A percentile compares a stretch with the other conserved stretches of the same genome.
phyloP scores from a whole-genome alignment of 1,140 invertebrate species.

The Neocloeon triangulifer region DNA sequence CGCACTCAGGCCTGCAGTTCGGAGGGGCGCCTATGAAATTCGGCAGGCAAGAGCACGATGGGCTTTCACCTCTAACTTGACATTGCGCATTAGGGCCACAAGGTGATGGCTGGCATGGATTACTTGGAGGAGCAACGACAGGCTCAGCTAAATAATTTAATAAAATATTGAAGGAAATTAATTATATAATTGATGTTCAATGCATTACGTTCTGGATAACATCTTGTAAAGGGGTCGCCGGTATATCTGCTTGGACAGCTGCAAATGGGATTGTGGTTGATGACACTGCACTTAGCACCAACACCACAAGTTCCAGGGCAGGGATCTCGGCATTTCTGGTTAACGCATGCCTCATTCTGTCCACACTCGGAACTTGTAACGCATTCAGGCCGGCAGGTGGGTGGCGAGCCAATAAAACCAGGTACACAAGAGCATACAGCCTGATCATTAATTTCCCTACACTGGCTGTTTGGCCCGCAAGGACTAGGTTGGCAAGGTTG shows the following conservation, averaged over 20 bases:
- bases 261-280: conserved; percentile 40
- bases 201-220: conserved; percentile 23
- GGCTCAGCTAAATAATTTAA: conserved; percentile 7
- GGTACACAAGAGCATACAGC: conserved; percentile 33
- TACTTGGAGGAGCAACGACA: conserved; percentile 16
- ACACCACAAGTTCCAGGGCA: conserved; percentile 36
- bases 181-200: neutral
- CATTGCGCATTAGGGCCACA: conserved; percentile 26
- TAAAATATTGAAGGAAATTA: neutral
- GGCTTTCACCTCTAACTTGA: conserved; percentile 10
- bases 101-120: conserved; percentile 41
- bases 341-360: conserved; percentile 26
- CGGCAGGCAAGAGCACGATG: conserved; percentile 13
- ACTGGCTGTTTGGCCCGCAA: conserved; percentile 40
- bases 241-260: conserved; percentile 29
- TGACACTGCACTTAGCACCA: conserved; percentile 31
- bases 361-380: conserved; percentile 29
- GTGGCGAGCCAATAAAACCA: conserved; percentile 35
- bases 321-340: conserved; percentile 35
- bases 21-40: conserved; percentile 14
- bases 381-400: conserved; percentile 32
- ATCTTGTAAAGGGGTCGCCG: conserved; percentile 38
- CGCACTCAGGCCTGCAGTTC: conserved; percentile 40
- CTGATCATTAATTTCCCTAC: conserved; percentile 37
- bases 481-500: conserved; percentile 21